These are phyloP conservation scores for Bothrops alternatus DNA, from an alignment of 2,797 vertebrate species.

Conservation along the genomic window DNA sequence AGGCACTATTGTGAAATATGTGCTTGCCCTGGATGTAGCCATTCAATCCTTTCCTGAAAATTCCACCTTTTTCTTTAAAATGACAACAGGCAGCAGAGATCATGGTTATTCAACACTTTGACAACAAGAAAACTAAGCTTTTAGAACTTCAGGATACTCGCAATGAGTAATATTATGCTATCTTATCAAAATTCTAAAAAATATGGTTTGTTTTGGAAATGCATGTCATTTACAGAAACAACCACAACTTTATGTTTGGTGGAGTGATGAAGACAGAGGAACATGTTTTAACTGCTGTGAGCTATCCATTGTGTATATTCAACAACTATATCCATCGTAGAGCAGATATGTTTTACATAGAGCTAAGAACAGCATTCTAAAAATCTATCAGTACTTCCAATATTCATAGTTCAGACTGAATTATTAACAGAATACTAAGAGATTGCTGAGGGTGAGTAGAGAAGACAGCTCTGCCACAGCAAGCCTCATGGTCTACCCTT, in stretches of 20 bases:
- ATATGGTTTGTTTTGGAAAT: background rate
- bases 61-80: background rate
- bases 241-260: background rate
- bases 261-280: background rate
- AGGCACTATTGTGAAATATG: background rate
- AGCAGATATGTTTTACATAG: background rate
- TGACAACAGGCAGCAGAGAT: background rate
- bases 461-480: background rate
- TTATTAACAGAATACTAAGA: background rate
- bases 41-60: background rate
- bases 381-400: background rate
- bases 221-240: background rate
- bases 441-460: background rate
- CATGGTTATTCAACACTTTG: background rate
- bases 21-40: background rate
- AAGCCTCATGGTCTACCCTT: background rate
- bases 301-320: background rate
- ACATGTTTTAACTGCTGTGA: background rate
- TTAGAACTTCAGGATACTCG: background rate
- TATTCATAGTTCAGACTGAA: background rate
- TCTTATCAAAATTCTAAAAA: background rate
- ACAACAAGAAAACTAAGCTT: background rate
- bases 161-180: background rate
- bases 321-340: background rate
- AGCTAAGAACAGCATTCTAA: background rate